Percentiles rank a stretch among this genome's conserved stretches.
These are phyloP conservation scores for Chaetorhynchus papuensis DNA, from an alignment of 2,113 vertebrate genomes.

Conservation along the genomic window DNA sequence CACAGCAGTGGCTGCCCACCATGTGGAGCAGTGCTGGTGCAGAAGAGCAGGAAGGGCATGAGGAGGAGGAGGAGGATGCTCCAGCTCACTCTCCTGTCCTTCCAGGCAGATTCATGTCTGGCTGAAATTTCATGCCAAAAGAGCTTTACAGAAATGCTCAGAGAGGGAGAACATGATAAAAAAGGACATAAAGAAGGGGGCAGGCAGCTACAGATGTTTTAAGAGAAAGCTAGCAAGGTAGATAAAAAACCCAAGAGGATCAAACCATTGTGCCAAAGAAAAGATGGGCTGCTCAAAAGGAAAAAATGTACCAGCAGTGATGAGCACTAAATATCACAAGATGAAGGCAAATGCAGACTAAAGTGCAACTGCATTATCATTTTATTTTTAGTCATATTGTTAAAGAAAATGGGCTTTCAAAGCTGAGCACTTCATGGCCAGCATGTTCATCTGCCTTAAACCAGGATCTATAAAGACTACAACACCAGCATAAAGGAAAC, in stretches of 20 bases:
- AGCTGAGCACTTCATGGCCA: neutral
- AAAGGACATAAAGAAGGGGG: neutral
- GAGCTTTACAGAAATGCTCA: neutral
- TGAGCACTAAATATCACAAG: neutral
- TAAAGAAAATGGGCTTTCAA: neutral
- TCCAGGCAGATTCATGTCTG: accelerated
- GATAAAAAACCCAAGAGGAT: neutral
- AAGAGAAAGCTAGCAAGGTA: neutral
- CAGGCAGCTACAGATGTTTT: neutral
- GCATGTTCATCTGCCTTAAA: neutral
- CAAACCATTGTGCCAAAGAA: neutral
- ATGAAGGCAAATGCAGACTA: neutral
- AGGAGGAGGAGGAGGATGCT: neutral
- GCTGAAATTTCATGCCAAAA: neutral
- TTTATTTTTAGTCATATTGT: neutral
- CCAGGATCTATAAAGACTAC: neutral
- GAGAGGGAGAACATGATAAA: neutral
- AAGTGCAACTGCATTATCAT: neutral
- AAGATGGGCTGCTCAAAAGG: neutral
- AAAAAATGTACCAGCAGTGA: neutral
- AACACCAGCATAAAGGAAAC: neutral
- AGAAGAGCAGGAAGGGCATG: neutral
- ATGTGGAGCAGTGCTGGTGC: accelerated
- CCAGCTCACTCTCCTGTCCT: neutral
- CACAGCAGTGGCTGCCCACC: neutral